Conservation (phyloP, 2,888 invertebrate genomes). For the Arge pagana region DNA sequence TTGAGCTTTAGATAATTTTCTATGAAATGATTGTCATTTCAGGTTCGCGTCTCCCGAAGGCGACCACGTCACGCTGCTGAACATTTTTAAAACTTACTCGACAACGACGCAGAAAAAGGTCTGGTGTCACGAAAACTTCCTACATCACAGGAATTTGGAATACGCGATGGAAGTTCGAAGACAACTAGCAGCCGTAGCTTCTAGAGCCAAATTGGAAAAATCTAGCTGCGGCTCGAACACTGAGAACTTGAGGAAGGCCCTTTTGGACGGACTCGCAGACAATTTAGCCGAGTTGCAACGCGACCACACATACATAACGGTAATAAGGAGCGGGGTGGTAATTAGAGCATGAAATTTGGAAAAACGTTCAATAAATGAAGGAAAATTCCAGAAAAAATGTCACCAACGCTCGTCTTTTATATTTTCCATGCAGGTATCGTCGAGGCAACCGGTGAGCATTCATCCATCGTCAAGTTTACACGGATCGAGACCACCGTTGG, state of each 20-base stretch:
- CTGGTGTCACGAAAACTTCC: slow-evolving; percentile 90
- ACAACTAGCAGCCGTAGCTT: slow-evolving; percentile 68
- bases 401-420: neutral
- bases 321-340: no score
- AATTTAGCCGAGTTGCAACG: slow-evolving; percentile 83
- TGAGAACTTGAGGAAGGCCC: slow-evolving; percentile 67
- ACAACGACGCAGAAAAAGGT: slow-evolving; percentile 72
- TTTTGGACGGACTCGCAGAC: slow-evolving; percentile 81
- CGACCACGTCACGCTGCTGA: slow-evolving; percentile 90
- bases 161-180: slow-evolving; percentile 80
- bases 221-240: slow-evolving; percentile 50
- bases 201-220: slow-evolving; percentile 51
- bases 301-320: slow-evolving; percentile 72
- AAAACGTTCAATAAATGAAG: slow-evolving; percentile 3
- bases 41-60: slow-evolving; percentile 88
- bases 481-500: slow-evolving; percentile 71
- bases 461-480: slow-evolving; percentile 85
- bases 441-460: slow-evolving; percentile 73
- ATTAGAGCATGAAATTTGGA: no score
- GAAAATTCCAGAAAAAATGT: slow-evolving; percentile 1
- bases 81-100: slow-evolving; percentile 81
- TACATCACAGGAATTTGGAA: slow-evolving; percentile 80
- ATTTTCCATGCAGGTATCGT: slow-evolving; percentile 59
- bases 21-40: no score
- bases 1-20: neutral